Conservation (phyloP, 2,888 invertebrate species). For the Leistus spinibarbis region DNA sequence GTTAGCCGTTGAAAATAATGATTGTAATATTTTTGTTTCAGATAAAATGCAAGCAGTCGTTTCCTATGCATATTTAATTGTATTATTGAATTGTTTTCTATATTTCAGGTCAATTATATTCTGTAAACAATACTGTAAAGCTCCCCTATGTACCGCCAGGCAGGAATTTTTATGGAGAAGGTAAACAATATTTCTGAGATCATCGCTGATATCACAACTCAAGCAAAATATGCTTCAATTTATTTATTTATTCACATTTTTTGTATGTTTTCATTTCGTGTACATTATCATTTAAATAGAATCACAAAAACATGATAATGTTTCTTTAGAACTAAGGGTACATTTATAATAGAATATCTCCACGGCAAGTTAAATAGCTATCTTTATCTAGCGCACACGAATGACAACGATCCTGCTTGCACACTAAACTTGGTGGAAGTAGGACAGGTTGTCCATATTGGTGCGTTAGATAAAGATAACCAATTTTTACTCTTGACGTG, state of each 20-base stretch:
- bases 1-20: neutral
- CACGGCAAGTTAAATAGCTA: too few species aligned
- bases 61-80: neutral
- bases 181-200: conserved; percentile 1
- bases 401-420: too few species aligned
- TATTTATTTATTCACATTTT: neutral
- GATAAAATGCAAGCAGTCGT: neutral
- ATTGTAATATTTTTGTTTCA: neutral
- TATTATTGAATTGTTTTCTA: conserved; percentile 41
- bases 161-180: conserved; percentile 13
- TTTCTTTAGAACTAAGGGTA: neutral
- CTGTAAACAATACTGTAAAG: conserved; percentile 67
- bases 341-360: too few species aligned
- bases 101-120: conserved; percentile 74
- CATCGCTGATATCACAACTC: conserved; percentile 1
- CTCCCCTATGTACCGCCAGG: conserved; percentile 66
- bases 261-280: neutral
- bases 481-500: too few species aligned
- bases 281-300: neutral
- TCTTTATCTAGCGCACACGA: too few species aligned
- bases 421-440: too few species aligned
- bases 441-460: too few species aligned
- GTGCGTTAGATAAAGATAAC: too few species aligned
- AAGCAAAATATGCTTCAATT: neutral
- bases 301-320: neutral